Percentiles rank a stretch among this genome's conserved stretches.
Evolutionary conservation across 2,113 vertebrate genomes (phyloP).

Genomic region (Pelmatolapia mariae): DNA sequence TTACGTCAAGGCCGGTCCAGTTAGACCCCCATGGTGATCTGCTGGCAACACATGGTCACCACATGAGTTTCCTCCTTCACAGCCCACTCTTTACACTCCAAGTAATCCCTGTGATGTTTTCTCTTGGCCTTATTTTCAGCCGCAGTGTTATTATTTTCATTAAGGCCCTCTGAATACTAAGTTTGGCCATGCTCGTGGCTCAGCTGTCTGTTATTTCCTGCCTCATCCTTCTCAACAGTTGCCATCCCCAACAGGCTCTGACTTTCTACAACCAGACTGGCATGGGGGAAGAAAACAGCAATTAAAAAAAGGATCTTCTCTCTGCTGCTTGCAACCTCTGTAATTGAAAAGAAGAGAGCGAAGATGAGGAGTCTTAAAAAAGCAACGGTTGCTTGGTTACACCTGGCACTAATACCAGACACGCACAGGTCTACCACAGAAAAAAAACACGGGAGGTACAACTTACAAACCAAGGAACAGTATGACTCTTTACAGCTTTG

Average conservation of each 20-base stretch:
- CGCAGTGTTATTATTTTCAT: slow-evolving; percentile 12
- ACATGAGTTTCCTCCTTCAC: slow-evolving; percentile 13
- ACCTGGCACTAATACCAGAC: slow-evolving; percentile 28
- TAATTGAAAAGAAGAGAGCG: slow-evolving; percentile 17
- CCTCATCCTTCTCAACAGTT: neutral
- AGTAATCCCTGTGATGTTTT: neutral
- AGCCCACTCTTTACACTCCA: neutral
- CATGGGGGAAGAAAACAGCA: neutral
- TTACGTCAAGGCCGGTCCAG: neutral
- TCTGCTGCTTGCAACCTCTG: neutral
- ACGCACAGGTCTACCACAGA: neutral
- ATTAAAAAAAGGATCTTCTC: neutral
- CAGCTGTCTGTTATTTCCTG: neutral
- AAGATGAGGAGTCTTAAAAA: slow-evolving; percentile 34
- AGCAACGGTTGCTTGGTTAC: slow-evolving; percentile 53
- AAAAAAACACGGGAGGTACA: neutral
- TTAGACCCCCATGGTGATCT: slow-evolving; percentile 24
- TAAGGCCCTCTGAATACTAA: neutral
- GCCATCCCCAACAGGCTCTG: neutral
- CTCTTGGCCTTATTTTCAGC: neutral
- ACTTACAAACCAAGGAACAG: neutral
- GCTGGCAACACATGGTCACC: slow-evolving; percentile 47
- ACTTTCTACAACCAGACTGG: neutral
- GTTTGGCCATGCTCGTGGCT: neutral
- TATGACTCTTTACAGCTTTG: neutral